Percentiles rank a stretch among this genome's conserved stretches.
phyloP scores from a whole-genome alignment of 2,797 vertebrate genomes.

The Sebastes wilsoni region DNA sequence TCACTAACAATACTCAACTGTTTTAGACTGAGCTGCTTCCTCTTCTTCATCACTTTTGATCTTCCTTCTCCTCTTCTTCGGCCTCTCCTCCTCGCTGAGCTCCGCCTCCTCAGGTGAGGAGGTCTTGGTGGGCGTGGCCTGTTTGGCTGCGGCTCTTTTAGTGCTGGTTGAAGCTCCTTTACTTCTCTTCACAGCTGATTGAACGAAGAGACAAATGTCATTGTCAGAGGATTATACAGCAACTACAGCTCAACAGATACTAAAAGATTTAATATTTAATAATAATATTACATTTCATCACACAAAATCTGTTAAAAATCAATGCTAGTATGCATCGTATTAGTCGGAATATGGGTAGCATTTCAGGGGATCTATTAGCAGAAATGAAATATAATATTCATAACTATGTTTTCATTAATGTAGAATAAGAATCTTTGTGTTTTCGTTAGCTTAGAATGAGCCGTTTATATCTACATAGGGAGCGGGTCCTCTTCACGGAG shows the following conservation, averaged over 20 bases:
- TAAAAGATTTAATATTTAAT: not conserved
- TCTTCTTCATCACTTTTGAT: slow-evolving; percentile 18
- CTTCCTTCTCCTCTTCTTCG: slow-evolving; percentile 50
- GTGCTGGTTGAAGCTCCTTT: slow-evolving; percentile 10
- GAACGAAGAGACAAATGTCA: not conserved
- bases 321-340: not conserved
- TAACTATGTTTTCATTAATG: no score
- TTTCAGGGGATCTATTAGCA: no score
- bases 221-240: not conserved
- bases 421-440: no score
- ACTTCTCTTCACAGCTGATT: not conserved
- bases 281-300: not conserved
- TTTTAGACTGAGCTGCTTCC: slow-evolving; percentile 21
- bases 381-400: no score
- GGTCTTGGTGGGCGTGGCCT: not conserved
- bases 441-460: no score
- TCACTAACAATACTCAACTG: slow-evolving; percentile 23
- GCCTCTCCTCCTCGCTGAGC: slow-evolving; percentile 31
- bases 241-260: not conserved
- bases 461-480: no score
- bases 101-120: slow-evolving; percentile 45
- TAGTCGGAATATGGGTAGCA: rapidly evolving
- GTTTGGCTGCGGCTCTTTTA: slow-evolving; percentile 11
- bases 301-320: not conserved
- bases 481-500: no score